These are phyloP conservation scores for Tragelaphus imberbis DNA, from an alignment of 2,113 vertebrate species.

Conservation along the genomic window DNA sequence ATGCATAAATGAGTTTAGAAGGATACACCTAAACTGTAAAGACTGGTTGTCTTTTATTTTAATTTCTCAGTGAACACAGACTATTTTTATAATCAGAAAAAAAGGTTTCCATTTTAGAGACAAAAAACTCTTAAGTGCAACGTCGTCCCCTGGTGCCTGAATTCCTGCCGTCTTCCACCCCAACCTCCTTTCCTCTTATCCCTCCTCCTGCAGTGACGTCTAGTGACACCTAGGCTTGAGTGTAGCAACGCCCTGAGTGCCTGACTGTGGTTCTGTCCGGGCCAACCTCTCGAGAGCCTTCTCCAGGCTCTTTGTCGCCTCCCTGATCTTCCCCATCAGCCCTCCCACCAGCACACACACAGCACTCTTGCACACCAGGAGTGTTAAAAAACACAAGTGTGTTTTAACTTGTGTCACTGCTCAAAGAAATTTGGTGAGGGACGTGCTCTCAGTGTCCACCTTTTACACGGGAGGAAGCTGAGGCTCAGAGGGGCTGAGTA, in stretches of 20 bases:
- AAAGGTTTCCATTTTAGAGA: not conserved
- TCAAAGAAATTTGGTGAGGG: not conserved
- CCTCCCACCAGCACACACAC: not conserved
- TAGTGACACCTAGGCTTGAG: not conserved
- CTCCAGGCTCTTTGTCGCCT: not conserved
- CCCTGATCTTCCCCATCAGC: not conserved
- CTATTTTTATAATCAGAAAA: not conserved
- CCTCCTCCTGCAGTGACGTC: not conserved
- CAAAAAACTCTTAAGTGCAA: not conserved
- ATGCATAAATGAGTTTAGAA: not conserved
- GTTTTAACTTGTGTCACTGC: not conserved
- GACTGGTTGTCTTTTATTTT: not conserved
- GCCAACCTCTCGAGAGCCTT: not conserved
- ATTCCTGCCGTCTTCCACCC: not conserved
- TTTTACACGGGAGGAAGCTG: not conserved
- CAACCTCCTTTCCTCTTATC: not conserved
- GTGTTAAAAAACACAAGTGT: too few relatives aligned
- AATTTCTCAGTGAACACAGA: not conserved
- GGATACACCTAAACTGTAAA: not conserved
- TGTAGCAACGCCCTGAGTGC: fast-evolving
- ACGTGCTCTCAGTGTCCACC: not conserved
- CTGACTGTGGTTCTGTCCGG: not conserved
- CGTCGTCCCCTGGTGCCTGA: not conserved
- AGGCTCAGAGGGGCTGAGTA: not conserved
- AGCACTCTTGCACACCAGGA: not conserved